These are phyloP conservation scores for Nyleta sp. DNA, from an alignment of 2,888 invertebrate species.

Conservation along the genomic window DNA sequence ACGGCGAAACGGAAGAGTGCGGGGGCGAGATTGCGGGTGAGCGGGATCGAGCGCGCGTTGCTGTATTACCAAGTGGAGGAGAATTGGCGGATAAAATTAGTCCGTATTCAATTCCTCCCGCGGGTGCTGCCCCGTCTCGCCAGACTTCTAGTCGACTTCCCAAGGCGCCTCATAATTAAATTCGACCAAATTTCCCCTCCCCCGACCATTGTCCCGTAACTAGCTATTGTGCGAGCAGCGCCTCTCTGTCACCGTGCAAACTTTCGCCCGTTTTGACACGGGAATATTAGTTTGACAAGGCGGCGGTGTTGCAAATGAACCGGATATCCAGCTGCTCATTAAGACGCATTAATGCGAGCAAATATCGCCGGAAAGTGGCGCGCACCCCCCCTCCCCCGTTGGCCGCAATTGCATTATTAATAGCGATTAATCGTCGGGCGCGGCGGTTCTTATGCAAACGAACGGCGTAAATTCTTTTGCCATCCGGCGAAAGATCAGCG, in stretches of 20 bases:
- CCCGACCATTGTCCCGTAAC: constrained; percentile 81
- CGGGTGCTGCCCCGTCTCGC: constrained; percentile 71
- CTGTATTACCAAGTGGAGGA: constrained; percentile 69
- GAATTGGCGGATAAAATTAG: constrained; percentile 80
- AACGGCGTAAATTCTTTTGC: constrained; percentile 17
- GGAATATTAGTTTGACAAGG: constrained; percentile 63
- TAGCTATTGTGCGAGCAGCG: constrained; percentile 81
- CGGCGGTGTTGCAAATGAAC: constrained; percentile 53
- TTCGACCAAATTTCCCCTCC: constrained; percentile 81
- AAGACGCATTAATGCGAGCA: constrained; percentile 47
- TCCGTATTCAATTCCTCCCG: constrained; percentile 81
- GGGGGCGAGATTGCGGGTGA: constrained; percentile 34
- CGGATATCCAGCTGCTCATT: constrained; percentile 59
- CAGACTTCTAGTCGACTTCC: constrained; percentile 76
- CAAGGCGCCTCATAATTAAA: constrained; percentile 82
- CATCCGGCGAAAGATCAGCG: constrained; percentile 17
- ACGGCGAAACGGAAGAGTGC: constrained; percentile 14
- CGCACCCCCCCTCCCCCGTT: neutral
- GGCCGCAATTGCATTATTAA: constrained; percentile 27
- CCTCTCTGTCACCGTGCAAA: constrained; percentile 74
- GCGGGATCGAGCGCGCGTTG: constrained; percentile 61
- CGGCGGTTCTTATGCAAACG: constrained; percentile 16
- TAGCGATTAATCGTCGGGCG: constrained; percentile 30
- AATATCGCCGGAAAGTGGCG: constrained; percentile 32
- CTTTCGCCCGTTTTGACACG: constrained; percentile 70